phyloP scores from a whole-genome alignment of 1,140 invertebrate species.

The Heliconius congener region DNA sequence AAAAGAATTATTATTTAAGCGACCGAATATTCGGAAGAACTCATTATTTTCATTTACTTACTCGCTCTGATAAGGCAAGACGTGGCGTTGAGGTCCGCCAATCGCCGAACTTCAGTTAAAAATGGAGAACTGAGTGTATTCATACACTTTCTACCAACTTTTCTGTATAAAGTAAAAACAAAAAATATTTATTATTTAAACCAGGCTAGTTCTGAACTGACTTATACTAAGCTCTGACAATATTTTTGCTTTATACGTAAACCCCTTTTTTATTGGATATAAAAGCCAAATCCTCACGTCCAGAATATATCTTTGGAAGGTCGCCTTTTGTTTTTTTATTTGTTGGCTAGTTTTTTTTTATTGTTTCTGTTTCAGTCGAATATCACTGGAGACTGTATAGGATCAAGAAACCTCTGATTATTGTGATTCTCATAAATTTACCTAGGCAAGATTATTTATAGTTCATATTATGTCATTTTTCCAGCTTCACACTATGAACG shows the following conservation, averaged over 20 bases:
- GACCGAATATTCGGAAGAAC: not conserved
- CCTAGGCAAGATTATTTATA: too few relatives aligned
- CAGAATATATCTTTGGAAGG: not conserved
- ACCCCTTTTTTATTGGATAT: not conserved
- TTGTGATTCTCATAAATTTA: too few relatives aligned
- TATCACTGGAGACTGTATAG: not conserved
- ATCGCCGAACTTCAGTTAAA: too few relatives aligned
- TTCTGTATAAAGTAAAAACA: not conserved
- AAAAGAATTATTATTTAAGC: too few relatives aligned
- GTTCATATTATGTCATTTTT: too few relatives aligned
- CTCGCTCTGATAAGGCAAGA: not conserved
- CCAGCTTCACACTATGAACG: too few relatives aligned
- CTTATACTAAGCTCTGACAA: not conserved
- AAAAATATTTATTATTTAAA: not conserved
- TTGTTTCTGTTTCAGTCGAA: not conserved
- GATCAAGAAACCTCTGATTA: not conserved
- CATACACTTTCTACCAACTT: not conserved
- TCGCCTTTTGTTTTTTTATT: not conserved
- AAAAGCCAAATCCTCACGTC: conserved; percentile 8
- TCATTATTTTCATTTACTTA: not conserved
- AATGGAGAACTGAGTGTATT: too few relatives aligned
- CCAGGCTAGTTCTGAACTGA: not conserved
- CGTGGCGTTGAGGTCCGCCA: not conserved
- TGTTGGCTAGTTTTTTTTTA: not conserved
- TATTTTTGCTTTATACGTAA: not conserved